Evolutionary conservation across 2,888 invertebrate genomes (phyloP).

Genomic region (Acanthosepion pharaonis): DNA sequence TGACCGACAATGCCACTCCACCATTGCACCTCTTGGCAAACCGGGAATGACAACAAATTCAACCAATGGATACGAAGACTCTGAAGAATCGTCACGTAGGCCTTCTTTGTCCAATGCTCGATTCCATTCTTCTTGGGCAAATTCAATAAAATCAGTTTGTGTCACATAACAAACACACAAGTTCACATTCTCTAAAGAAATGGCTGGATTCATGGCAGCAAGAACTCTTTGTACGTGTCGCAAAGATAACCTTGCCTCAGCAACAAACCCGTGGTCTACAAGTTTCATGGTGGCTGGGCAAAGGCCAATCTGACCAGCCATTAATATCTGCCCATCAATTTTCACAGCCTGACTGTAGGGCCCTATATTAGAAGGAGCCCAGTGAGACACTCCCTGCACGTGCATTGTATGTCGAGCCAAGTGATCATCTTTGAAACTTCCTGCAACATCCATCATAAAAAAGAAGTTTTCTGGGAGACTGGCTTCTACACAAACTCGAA

Average conservation of each 20-base stretch:
- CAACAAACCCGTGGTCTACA: slow-evolving; percentile 82
- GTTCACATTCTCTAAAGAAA: slow-evolving; percentile 85
- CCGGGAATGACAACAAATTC: slow-evolving; percentile 82
- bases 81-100: slow-evolving; percentile 44
- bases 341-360: slow-evolving; percentile 94
- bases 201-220: slow-evolving; percentile 83
- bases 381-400: slow-evolving; percentile 95
- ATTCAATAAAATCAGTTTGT: slow-evolving; percentile 81
- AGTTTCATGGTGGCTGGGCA: slow-evolving; percentile 87
- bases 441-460: slow-evolving; percentile 68
- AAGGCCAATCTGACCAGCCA: slow-evolving; percentile 93
- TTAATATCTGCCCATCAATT: slow-evolving; percentile 87
- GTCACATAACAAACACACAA: slow-evolving; percentile 92
- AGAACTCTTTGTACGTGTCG: slow-evolving; percentile 88
- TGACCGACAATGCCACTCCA: slow-evolving; percentile 89
- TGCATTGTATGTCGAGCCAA: slow-evolving; percentile 82
- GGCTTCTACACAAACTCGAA: slow-evolving; percentile 70
- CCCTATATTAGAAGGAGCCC: slow-evolving; percentile 98
- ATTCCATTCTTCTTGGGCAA: slow-evolving; percentile 87
- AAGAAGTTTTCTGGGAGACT: slow-evolving; percentile 63
- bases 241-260: slow-evolving; percentile 87
- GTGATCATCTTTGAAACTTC: slow-evolving; percentile 48
- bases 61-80: slow-evolving; percentile 74
- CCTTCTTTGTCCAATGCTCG: slow-evolving; percentile 71
- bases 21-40: slow-evolving; percentile 85